A percentile compares a stretch with the other conserved stretches of the same genome.
These are phyloP conservation scores for Oreochromis spilurus DNA, from an alignment of 2,113 vertebrate species.

Conservation along the genomic window DNA sequence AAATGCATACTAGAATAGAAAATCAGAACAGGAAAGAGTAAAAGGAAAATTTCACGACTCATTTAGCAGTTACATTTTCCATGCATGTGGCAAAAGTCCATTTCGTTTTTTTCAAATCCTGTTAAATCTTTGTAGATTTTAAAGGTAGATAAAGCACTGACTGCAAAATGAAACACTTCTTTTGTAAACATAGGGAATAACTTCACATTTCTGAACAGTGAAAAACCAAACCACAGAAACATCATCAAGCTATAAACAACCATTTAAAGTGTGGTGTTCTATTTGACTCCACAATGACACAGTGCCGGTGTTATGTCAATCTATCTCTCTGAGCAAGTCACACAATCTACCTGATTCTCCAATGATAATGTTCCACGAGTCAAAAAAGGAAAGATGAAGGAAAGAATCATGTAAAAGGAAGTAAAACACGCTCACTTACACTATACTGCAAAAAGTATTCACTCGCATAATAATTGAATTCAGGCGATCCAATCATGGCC, in stretches of 20 bases:
- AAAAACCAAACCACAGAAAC: not conserved
- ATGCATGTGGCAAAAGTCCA: not conserved
- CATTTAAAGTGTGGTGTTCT: not conserved
- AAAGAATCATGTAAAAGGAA: not conserved
- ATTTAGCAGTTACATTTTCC: not conserved
- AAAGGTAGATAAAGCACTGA: not conserved
- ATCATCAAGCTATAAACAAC: not conserved
- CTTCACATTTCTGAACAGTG: not conserved
- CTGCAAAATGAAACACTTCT: not conserved
- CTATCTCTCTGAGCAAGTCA: not conserved
- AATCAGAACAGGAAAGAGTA: not conserved
- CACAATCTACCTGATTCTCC: not conserved
- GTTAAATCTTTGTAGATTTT: not conserved
- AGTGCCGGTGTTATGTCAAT: not conserved
- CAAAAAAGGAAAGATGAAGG: not conserved
- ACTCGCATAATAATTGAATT: not conserved
- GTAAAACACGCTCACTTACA: not conserved
- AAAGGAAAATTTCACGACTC: not conserved
- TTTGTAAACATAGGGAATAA: not conserved
- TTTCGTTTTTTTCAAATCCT: not conserved
- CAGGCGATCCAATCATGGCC: not conserved
- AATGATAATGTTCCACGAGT: not conserved
- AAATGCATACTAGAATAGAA: not conserved
- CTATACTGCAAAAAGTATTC: not conserved
- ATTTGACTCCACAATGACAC: not conserved